Evolutionary conservation across 2,113 vertebrate genomes (phyloP).

Genomic region (Grus americana): DNA sequence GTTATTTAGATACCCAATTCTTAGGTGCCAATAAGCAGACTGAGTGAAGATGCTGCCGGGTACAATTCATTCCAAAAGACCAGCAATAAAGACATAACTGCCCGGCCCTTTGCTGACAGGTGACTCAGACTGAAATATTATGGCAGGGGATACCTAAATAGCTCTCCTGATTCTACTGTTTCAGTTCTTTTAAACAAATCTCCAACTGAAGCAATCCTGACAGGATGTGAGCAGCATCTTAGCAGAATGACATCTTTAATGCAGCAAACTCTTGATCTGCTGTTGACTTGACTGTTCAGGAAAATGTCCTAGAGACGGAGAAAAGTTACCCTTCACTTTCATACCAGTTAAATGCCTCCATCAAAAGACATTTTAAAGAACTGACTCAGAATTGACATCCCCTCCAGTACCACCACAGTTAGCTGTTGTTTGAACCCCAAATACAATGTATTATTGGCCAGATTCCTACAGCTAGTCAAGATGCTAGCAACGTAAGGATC

Average conservation of each 20-base stretch:
- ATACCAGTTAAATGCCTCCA: not conserved
- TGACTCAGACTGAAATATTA: not conserved
- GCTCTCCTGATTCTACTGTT: not conserved
- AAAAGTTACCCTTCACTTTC: not conserved
- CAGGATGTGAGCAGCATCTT: not conserved
- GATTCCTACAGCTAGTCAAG: not conserved
- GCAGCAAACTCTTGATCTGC: not conserved
- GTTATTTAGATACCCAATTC: not conserved
- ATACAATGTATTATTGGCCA: not conserved
- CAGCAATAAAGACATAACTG: not conserved
- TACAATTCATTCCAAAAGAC: not conserved
- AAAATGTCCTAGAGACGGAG: not conserved
- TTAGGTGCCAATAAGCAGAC: not conserved
- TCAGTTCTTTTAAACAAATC: not conserved
- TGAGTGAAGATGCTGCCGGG: not conserved
- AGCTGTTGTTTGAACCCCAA: not conserved
- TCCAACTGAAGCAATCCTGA: not conserved
- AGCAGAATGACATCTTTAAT: not conserved
- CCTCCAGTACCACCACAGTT: not conserved
- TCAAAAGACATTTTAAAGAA: not conserved
- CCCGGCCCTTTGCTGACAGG: not conserved
- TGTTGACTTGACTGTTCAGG: not conserved
- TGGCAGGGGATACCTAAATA: not conserved
- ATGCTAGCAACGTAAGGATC: not conserved
- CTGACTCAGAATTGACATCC: not conserved